A percentile compares a stretch with the other conserved stretches of the same genome.
Evolutionary conservation across 2,113 vertebrate genomes (phyloP).

Genomic region (Chloebia gouldiae): DNA sequence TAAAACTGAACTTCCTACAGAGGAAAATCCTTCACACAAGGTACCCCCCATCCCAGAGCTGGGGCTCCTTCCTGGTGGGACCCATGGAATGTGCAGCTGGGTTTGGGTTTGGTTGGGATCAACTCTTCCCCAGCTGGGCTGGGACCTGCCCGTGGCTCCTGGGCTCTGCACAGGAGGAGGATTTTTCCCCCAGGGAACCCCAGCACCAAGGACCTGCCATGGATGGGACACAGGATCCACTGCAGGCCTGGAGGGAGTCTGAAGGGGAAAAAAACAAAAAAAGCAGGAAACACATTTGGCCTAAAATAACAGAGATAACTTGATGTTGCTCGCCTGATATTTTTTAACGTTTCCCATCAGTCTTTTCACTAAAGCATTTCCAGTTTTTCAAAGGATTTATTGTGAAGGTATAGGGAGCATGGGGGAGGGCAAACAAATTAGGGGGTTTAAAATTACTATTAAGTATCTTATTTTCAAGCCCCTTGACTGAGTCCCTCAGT

Average conservation of each 20-base stretch:
- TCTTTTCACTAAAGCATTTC: constrained; percentile 38
- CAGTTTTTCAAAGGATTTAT: constrained; percentile 64
- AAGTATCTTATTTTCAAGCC: constrained; percentile 58
- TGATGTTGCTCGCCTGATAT: neutral
- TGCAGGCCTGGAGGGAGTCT: neutral
- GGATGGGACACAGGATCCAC: neutral
- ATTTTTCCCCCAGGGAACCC: neutral
- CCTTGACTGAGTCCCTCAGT: constrained; percentile 53
- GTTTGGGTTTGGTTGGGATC: neutral
- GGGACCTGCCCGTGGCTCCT: rapidly evolving
- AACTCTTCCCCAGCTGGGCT: neutral
- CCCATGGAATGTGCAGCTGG: neutral
- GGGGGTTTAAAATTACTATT: constrained; percentile 61
- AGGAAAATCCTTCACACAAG: neutral
- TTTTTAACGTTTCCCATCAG: constrained; percentile 42
- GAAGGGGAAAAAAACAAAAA: neutral
- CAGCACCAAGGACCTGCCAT: neutral
- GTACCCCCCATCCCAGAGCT: neutral
- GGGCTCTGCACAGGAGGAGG: neutral
- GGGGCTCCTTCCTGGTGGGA: neutral
- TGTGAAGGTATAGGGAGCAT: constrained; percentile 19
- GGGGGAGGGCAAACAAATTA: constrained; percentile 51
- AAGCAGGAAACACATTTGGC: constrained; percentile 46
- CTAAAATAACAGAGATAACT: constrained; percentile 68
- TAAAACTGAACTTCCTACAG: rapidly evolving